Evolutionary conservation across 2,888 invertebrate species (phyloP).

Genomic region (Oscheius sp.): DNA sequence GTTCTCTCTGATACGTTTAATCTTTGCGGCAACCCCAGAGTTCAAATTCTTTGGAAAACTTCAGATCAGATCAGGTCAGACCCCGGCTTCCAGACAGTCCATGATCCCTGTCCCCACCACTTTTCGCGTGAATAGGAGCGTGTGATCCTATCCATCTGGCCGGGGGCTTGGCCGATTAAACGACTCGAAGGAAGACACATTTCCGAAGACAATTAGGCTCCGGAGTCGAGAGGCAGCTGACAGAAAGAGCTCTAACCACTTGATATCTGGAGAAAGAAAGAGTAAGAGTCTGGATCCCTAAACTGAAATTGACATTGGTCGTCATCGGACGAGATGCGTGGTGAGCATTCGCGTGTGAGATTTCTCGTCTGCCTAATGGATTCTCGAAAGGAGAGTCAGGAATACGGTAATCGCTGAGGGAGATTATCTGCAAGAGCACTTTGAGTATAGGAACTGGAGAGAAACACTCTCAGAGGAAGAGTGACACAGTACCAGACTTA

Average conservation of each 20-base stretch:
- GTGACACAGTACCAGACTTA: background rate
- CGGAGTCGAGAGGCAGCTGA: slow-evolving; percentile 15
- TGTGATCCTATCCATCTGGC: slow-evolving; percentile 36
- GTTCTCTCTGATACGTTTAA: no score
- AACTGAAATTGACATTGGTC: background rate
- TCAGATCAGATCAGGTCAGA: no score
- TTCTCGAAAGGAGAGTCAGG: slow-evolving; percentile 14
- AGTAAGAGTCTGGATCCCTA: background rate
- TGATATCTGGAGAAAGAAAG: background rate
- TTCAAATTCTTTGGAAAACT: no score
- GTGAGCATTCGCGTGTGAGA: slow-evolving; percentile 34
- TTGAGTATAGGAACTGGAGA: background rate
- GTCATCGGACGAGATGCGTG: slow-evolving; percentile 18
- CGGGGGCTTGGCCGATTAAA: slow-evolving; percentile 26
- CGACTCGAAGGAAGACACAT: slow-evolving; percentile 34
- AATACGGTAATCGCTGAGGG: slow-evolving; percentile 9
- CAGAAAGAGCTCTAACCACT: background rate
- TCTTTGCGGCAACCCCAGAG: no score
- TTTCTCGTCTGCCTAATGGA: slow-evolving; percentile 37
- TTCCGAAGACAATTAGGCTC: slow-evolving; percentile 35
- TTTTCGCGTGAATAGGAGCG: slow-evolving; percentile 38
- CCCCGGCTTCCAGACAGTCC: slow-evolving; percentile 1
- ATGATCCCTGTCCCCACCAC: slow-evolving; percentile 9
- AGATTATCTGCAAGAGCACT: background rate
- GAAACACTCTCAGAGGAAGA: background rate